Evolutionary conservation across 2,888 invertebrate genomes (phyloP).

Genomic region (Pollenia labialis): DNA sequence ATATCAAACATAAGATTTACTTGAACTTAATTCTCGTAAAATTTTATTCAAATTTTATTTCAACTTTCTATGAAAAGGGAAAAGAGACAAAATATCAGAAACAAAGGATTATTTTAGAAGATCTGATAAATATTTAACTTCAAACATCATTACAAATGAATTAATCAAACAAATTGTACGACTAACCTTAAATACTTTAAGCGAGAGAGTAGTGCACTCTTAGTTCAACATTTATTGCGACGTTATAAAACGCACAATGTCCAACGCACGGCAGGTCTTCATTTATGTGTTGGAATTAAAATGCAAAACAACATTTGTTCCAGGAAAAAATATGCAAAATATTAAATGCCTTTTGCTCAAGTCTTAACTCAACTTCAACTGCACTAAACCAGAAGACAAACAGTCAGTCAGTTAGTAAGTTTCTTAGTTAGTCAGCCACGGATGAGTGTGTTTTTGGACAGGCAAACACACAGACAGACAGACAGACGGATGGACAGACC

Average conservation of each 20-base stretch:
- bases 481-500: slow-evolving; percentile 14
- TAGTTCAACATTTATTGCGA: slow-evolving; percentile 62
- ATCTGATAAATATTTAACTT: too few relatives aligned
- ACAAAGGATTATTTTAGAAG: too few relatives aligned
- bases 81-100: too few relatives aligned
- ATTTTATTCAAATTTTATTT: too few relatives aligned
- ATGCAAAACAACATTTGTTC: slow-evolving; percentile 81
- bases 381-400: neutral
- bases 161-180: neutral
- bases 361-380: slow-evolving; percentile 40
- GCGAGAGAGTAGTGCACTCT: slow-evolving; percentile 53
- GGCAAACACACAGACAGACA: slow-evolving; percentile 8
- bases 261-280: slow-evolving; percentile 74
- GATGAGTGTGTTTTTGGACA: slow-evolving; percentile 41
- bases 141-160: neutral
- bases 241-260: slow-evolving; percentile 71
- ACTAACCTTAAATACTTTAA: neutral
- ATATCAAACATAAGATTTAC: too few relatives aligned
- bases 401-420: slow-evolving; percentile 28
- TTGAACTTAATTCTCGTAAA: too few relatives aligned
- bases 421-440: slow-evolving; percentile 45
- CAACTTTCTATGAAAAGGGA: too few relatives aligned
- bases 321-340: slow-evolving; percentile 78
- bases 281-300: slow-evolving; percentile 78
- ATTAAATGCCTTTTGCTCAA: slow-evolving; percentile 63